Conservation (phyloP, 2,797 vertebrate genomes). For the Coilia nasus region DNA sequence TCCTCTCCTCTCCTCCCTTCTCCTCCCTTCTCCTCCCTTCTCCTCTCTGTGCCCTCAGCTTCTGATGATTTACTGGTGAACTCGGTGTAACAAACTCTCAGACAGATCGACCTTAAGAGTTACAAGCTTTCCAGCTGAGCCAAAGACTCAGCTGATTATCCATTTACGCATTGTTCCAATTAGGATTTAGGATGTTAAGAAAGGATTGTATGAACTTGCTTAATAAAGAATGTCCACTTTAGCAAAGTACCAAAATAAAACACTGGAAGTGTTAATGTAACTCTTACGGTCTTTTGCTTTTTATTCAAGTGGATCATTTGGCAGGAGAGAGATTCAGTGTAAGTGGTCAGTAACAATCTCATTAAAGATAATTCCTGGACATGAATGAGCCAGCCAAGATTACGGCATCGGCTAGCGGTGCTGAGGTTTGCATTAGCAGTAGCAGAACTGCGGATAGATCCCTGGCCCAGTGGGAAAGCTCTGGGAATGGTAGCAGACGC, state of each 20-base stretch:
- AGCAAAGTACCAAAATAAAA: neutral
- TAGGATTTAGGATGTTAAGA: neutral
- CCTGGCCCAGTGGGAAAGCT: neutral
- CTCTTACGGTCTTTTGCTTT: neutral
- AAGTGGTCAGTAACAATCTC: neutral
- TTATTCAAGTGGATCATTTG: neutral
- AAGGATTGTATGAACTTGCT: neutral
- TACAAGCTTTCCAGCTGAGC: neutral
- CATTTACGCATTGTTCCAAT: neutral
- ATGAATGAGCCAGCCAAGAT: neutral
- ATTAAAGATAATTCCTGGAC: neutral
- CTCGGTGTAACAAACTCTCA: neutral
- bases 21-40: slow-evolving; percentile 25
- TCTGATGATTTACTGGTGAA: slow-evolving; percentile 54
- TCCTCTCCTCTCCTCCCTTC: slow-evolving; percentile 21
- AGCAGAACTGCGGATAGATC: neutral
- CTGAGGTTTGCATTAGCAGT: neutral
- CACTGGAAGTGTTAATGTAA: neutral
- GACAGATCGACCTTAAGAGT: slow-evolving; percentile 12
- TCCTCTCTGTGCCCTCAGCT: slow-evolving; percentile 8
- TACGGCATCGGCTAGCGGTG: neutral
- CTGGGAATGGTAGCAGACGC: neutral
- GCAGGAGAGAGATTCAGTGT: neutral
- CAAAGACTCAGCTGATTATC: neutral
- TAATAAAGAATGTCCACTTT: neutral